Evolutionary conservation across 2,113 vertebrate genomes (phyloP).

Genomic region (Aviceda subcristata): DNA sequence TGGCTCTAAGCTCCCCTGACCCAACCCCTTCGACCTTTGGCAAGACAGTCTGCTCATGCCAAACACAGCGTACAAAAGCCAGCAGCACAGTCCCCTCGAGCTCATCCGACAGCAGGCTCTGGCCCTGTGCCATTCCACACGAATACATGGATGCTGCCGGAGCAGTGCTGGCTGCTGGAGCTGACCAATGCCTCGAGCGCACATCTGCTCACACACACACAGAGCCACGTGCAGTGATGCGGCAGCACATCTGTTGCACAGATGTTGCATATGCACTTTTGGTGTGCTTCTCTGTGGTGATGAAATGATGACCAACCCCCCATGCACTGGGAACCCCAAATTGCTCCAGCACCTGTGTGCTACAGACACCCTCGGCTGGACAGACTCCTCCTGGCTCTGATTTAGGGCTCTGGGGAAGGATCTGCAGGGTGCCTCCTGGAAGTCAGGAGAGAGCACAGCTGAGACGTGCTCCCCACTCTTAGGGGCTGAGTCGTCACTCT

Average conservation of each 20-base stretch:
- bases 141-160: accelerated
- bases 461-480: background rate
- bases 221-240: background rate
- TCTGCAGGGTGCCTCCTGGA: background rate
- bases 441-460: background rate
- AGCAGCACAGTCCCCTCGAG: accelerated
- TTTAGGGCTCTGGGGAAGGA: background rate
- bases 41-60: background rate
- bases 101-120: background rate
- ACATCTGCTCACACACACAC: background rate
- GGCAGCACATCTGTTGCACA: background rate
- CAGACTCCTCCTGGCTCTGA: background rate
- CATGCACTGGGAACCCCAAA: background rate
- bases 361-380: background rate
- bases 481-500: background rate
- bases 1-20: background rate
- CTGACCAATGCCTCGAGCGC: background rate
- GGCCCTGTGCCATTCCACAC: background rate
- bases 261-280: accelerated
- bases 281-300: too few species aligned
- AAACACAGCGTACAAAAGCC: accelerated
- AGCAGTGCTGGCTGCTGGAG: background rate
- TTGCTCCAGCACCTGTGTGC: accelerated
- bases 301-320: background rate
- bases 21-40: background rate